Conservation (phyloP, 2,888 invertebrate species). For the Hyalella azteca region DNA sequence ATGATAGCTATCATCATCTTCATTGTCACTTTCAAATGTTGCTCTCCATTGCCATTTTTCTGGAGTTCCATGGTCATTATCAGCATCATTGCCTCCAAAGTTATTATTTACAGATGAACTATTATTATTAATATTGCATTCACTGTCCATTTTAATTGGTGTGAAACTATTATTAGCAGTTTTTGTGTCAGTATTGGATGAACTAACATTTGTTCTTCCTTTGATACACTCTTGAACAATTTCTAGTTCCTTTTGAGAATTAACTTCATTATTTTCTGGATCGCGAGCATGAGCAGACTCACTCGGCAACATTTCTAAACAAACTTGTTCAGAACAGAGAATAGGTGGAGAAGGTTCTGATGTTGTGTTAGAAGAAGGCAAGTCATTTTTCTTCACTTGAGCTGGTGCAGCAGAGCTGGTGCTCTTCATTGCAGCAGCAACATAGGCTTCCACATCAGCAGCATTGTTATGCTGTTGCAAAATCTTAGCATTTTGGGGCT, state of each 20-base stretch:
- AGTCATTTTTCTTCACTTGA: not conserved
- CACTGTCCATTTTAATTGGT: not conserved
- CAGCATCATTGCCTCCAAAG: not conserved
- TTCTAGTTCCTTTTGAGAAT: not conserved
- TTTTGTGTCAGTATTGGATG: not conserved
- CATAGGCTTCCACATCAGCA: constrained; percentile 36
- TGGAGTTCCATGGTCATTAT: not conserved
- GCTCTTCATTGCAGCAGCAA: constrained; percentile 34
- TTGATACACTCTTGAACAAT: not conserved
- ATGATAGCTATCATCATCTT: constrained; percentile 6
- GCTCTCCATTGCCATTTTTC: constrained; percentile 9
- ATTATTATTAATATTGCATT: not conserved
- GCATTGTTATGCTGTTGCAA: constrained; percentile 31
- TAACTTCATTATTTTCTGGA: not conserved
- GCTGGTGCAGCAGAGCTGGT: not conserved
- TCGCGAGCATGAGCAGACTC: not conserved
- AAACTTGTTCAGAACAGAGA: constrained; percentile 9
- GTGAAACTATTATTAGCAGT: not conserved
- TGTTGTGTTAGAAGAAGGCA: not conserved
- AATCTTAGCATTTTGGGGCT: constrained; percentile 36
- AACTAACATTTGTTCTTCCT: not conserved
- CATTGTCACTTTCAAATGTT: constrained; percentile 36
- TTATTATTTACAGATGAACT: not conserved
- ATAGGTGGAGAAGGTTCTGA: not conserved
- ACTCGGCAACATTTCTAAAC: not conserved